A percentile compares a stretch with the other conserved stretches of the same genome.
Conservation (phyloP, 2,113 vertebrate species). For the Mohoua ochrocephala region DNA sequence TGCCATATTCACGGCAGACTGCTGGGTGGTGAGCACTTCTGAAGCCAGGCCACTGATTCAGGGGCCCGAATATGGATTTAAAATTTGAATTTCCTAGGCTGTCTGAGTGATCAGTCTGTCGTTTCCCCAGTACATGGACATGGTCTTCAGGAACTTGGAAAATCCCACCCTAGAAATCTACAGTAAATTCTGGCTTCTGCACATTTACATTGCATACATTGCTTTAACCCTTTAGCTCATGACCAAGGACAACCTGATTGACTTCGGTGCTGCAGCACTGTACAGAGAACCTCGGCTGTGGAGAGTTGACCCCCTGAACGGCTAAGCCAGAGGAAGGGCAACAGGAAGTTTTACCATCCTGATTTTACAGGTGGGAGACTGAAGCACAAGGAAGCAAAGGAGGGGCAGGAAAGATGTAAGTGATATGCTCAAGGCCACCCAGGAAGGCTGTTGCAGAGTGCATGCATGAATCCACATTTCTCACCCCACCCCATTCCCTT, state of each 20-base stretch:
- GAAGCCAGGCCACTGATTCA: neutral
- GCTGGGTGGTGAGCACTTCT: neutral
- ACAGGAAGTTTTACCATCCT: neutral
- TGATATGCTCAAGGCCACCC: conserved; percentile 28
- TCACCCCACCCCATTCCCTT: neutral
- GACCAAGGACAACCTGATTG: neutral
- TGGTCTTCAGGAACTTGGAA: neutral
- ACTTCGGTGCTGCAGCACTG: neutral
- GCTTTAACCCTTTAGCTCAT: neutral
- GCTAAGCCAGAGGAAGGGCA: neutral
- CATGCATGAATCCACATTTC: neutral
- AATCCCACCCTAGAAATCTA: neutral
- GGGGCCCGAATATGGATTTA: neutral
- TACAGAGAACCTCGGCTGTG: neutral
- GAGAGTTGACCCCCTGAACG: neutral
- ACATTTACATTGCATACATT: neutral
- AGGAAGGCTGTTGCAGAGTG: neutral
- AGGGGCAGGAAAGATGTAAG: conserved; percentile 15
- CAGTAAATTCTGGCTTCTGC: neutral
- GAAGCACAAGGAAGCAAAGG: neutral
- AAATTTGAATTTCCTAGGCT: neutral
- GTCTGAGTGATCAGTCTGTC: neutral
- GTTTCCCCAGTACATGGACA: neutral
- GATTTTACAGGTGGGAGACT: neutral
- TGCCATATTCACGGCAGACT: neutral